Conservation (phyloP, 1,140 invertebrate species). For the Sarcophaga bullata region DNA sequence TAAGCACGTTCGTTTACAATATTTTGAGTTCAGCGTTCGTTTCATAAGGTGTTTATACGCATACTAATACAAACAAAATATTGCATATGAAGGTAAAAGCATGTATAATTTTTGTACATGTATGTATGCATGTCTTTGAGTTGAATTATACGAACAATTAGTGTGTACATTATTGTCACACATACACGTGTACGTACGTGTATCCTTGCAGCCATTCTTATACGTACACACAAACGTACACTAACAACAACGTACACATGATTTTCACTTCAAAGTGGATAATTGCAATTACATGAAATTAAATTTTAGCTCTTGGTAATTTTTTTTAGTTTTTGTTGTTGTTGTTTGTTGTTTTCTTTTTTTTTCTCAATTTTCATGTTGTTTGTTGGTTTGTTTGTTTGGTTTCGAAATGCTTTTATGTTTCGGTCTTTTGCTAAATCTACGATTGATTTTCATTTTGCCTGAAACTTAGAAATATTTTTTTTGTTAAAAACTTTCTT, state of each 20-base stretch:
- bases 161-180: neutral
- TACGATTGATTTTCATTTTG: neutral
- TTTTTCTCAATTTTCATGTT: too few species aligned
- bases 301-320: neutral
- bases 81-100: neutral
- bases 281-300: conserved; percentile 11
- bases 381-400: too few species aligned
- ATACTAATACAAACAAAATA: neutral
- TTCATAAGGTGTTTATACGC: conserved; percentile 5
- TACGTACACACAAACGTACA: neutral
- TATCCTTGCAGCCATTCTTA: neutral
- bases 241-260: neutral
- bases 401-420: neutral
- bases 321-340: too few species aligned
- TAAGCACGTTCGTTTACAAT: neutral
- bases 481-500: too few species aligned
- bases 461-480: neutral
- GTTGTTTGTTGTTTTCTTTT: too few species aligned
- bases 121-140: neutral
- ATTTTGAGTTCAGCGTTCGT: neutral
- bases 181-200: too few species aligned
- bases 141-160: conserved; percentile 11
- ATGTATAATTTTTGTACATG: neutral
- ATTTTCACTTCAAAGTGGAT: neutral
- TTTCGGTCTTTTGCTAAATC: neutral